Evolutionary conservation across 2,113 vertebrate species (phyloP).

Genomic region (Saccopteryx leptura): DNA sequence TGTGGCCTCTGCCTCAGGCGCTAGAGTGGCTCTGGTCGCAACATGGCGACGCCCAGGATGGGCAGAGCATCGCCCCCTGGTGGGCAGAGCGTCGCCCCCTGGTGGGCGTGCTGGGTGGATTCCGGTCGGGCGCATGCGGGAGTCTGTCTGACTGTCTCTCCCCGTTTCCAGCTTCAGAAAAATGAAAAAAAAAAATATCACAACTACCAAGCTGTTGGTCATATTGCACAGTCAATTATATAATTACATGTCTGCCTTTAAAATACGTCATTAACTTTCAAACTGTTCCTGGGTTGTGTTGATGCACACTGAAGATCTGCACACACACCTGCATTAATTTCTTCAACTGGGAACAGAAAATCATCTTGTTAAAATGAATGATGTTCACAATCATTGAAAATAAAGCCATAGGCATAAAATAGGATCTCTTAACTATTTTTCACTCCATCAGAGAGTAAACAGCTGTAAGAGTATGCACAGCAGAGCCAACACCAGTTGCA

Average conservation of each 20-base stretch:
- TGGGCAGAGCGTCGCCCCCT: no score
- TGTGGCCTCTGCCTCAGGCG: no score
- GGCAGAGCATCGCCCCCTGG: no score
- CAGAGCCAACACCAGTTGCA: not conserved
- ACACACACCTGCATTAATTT: not conserved
- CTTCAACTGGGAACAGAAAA: slow-evolving; percentile 20
- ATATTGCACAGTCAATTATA: not conserved
- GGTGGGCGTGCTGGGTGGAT: no score
- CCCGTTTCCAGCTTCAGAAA: no score
- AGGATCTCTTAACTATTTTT: not conserved
- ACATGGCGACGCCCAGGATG: no score
- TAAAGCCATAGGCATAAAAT: not conserved
- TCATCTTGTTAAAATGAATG: not conserved
- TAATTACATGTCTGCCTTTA: not conserved
- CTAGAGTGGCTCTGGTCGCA: no score
- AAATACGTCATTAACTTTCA: not conserved
- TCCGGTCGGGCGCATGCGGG: no score
- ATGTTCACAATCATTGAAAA: slow-evolving; percentile 9
- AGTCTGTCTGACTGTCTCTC: no score
- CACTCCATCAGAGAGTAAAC: not conserved
- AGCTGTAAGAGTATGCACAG: not conserved
- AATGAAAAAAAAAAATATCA: no score
- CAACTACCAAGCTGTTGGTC: not conserved
- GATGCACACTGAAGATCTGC: not conserved
- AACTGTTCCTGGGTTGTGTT: not conserved